Evolutionary conservation across 92 coral and sea anemone genomes (phyloP).

Genomic region (Epizoanthus fatuus): DNA sequence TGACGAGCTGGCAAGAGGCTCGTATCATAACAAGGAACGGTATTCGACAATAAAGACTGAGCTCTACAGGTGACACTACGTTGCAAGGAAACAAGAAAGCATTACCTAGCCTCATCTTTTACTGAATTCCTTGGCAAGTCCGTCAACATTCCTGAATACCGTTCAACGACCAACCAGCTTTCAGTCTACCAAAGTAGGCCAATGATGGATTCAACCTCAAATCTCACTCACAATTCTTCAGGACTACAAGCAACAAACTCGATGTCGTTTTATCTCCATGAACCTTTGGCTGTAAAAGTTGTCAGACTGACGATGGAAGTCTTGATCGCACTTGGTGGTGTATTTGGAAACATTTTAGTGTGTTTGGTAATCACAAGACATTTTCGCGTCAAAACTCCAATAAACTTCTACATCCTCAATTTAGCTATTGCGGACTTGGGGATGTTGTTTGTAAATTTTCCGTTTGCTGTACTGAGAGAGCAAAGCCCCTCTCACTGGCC

Average conservation of each 20-base stretch:
- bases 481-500: slow-evolving; percentile 83
- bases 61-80: not conserved
- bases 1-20: not conserved
- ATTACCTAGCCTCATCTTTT: too few species aligned
- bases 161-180: too few species aligned
- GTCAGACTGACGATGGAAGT: slow-evolving; percentile 68
- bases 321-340: slow-evolving; percentile 74
- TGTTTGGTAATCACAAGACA: slow-evolving; percentile 67
- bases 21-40: not conserved
- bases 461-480: slow-evolving; percentile 82
- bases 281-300: slow-evolving; percentile 59
- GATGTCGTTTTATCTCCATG: slow-evolving; percentile 43
- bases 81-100: not conserved
- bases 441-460: slow-evolving; percentile 69
- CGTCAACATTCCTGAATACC: too few species aligned
- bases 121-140: too few species aligned
- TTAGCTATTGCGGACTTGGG: slow-evolving; percentile 95
- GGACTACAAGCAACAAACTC: not conserved
- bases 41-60: not conserved
- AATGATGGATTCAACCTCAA: not conserved
- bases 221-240: slow-evolving; percentile 25
- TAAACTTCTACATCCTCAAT: slow-evolving; percentile 77
- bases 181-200: too few species aligned
- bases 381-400: slow-evolving; percentile 64
- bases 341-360: slow-evolving; percentile 82